phyloP scores from a whole-genome alignment of 1,140 invertebrate species.

The Drosophila murphyi region DNA sequence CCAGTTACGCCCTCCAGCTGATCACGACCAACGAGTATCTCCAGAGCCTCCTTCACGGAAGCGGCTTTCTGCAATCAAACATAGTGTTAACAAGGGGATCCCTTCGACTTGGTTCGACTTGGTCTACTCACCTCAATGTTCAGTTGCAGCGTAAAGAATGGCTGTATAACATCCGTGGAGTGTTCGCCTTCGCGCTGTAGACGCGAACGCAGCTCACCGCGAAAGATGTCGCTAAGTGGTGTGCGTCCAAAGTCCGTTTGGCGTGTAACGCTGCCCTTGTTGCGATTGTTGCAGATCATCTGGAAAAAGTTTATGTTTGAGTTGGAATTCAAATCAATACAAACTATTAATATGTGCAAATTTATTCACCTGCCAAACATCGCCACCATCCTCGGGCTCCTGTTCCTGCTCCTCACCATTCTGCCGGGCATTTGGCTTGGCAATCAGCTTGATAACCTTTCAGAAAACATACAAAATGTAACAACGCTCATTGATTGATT shows the following conservation, averaged over 20 bases:
- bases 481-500: background rate
- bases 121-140: constrained; percentile 92
- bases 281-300: constrained; percentile 89
- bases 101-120: background rate
- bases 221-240: constrained; percentile 96
- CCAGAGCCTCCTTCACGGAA: constrained; percentile 93
- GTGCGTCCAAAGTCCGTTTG: constrained; percentile 92
- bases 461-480: background rate
- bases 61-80: constrained; percentile 89
- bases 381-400: constrained; percentile 87
- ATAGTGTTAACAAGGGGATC: constrained; percentile 46
- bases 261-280: constrained; percentile 93
- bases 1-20: constrained; percentile 93
- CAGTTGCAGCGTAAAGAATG: constrained; percentile 96
- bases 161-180: constrained; percentile 93
- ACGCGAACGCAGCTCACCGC: constrained; percentile 94
- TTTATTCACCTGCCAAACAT: constrained; percentile 89
- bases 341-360: background rate
- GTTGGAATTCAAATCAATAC: background rate
- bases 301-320: constrained; percentile 17
- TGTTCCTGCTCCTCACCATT: constrained; percentile 85
- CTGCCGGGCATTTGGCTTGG: constrained; percentile 79
- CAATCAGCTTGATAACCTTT: constrained; percentile 81
- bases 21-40: constrained; percentile 92
- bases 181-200: constrained; percentile 91